Evolutionary conservation across 2,888 invertebrate genomes (phyloP).

Genomic region (Drosophila longiperda): DNA sequence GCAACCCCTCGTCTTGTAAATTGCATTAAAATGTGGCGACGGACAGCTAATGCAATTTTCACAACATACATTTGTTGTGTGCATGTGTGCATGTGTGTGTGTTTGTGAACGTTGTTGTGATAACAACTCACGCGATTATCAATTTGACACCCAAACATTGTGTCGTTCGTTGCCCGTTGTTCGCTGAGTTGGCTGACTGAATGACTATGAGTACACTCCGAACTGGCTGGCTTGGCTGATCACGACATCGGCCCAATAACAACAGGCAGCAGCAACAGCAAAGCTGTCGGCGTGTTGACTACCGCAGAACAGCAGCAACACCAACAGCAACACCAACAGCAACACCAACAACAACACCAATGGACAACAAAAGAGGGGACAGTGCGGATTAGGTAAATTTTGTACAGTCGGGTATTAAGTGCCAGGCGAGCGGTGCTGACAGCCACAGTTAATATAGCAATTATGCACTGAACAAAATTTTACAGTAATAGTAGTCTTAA

Average conservation of each 20-base stretch:
- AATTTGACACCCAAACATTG: slow-evolving; percentile 80
- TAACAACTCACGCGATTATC: slow-evolving; percentile 82
- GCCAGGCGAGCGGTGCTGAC: slow-evolving; percentile 4
- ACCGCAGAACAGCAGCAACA: slow-evolving; percentile 32
- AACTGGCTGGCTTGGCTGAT: slow-evolving; percentile 45
- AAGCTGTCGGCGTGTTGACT: slow-evolving; percentile 39
- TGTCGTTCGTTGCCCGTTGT: slow-evolving; percentile 52
- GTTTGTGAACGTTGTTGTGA: slow-evolving; percentile 70
- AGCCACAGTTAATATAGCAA: slow-evolving; percentile 57
- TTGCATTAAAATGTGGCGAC: slow-evolving; percentile 75
- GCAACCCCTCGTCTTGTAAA: slow-evolving; percentile 59
- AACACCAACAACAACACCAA: slow-evolving; percentile 1
- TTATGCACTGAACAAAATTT: slow-evolving; percentile 51
- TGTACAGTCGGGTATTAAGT: slow-evolving; percentile 22
- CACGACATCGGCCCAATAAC: slow-evolving; percentile 58
- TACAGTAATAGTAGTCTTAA: not conserved
- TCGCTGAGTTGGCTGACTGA: slow-evolving; percentile 35
- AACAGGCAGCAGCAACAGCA: slow-evolving; percentile 35
- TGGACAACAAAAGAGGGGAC: slow-evolving; percentile 4
- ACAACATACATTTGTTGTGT: slow-evolving; percentile 40
- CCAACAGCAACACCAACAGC: not conserved
- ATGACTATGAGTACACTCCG: slow-evolving; percentile 46
- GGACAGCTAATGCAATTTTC: slow-evolving; percentile 70
- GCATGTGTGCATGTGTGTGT: slow-evolving; percentile 24
- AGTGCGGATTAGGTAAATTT: slow-evolving; percentile 40